Conservation (phyloP, 2,113 vertebrate genomes). For the Vulpes ferrilata region DNA sequence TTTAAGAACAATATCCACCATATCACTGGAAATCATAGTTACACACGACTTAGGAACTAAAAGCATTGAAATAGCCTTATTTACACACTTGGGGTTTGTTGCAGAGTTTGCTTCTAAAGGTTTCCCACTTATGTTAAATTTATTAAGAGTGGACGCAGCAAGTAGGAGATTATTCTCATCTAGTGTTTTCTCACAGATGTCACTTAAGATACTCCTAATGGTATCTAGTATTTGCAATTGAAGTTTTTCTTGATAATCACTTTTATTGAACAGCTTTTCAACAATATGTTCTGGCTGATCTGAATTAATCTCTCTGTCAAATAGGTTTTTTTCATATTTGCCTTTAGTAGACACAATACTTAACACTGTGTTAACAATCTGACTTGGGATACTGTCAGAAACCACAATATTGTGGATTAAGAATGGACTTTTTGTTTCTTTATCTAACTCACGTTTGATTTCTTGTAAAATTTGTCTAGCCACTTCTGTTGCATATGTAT, state of each 20-base stretch:
- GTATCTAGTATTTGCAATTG: conserved; percentile 60
- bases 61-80: not conserved
- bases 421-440: conserved; percentile 20
- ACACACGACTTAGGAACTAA: conserved; percentile 19
- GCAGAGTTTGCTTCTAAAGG: conserved; percentile 27
- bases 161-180: conserved; percentile 7
- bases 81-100: not conserved
- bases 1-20: conserved; percentile 52
- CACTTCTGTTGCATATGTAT: conserved; percentile 48
- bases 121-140: not conserved
- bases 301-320: not conserved
- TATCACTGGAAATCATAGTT: conserved; percentile 41
- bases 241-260: conserved; percentile 38
- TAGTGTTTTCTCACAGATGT: conserved; percentile 57
- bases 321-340: not conserved
- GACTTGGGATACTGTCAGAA: conserved; percentile 23
- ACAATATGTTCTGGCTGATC: not conserved
- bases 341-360: conserved; percentile 33
- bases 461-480: conserved; percentile 57
- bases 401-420: not conserved
- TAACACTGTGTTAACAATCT: conserved; percentile 31
- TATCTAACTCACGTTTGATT: conserved; percentile 62
- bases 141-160: not conserved
- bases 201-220: conserved; percentile 32
- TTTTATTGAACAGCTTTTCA: conserved; percentile 52